These are phyloP conservation scores for Macrosteles quadrilineatus DNA, from an alignment of 1,140 invertebrate genomes.

Conservation along the genomic window DNA sequence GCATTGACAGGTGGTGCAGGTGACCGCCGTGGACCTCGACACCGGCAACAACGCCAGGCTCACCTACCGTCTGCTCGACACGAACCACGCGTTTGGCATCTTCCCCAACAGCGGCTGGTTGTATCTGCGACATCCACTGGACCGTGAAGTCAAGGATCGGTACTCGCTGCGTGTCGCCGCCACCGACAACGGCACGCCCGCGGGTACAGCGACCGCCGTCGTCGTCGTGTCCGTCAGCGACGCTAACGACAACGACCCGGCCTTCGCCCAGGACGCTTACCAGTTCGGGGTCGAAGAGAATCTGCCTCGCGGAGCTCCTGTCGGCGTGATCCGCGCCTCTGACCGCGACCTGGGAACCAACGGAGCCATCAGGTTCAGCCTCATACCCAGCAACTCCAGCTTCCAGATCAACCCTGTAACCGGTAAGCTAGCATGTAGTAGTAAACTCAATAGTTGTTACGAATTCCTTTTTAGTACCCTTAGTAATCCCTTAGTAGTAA, in stretches of 20 bases:
- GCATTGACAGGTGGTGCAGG: slow-evolving; percentile 70
- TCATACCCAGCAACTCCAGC: slow-evolving; percentile 79
- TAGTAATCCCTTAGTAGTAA: no score
- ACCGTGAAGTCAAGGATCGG: slow-evolving; percentile 74
- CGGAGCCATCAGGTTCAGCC: slow-evolving; percentile 75
- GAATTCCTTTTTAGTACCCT: no score
- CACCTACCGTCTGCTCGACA: slow-evolving; percentile 70
- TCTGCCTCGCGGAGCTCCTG: slow-evolving; percentile 68
- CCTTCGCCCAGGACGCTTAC: slow-evolving; percentile 72
- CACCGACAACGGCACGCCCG: slow-evolving; percentile 84
- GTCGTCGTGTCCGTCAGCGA: slow-evolving; percentile 82
- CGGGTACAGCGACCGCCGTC: slow-evolving; percentile 75
- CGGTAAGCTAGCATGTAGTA: no score
- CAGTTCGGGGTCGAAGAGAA: slow-evolving; percentile 88
- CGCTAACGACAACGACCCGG: slow-evolving; percentile 92
- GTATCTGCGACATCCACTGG: slow-evolving; percentile 73
- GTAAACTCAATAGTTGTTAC: no score
- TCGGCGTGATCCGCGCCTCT: slow-evolving; percentile 75
- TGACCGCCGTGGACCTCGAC: slow-evolving; percentile 86
- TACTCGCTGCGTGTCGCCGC: slow-evolving; percentile 82
- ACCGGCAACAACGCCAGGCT: slow-evolving; percentile 92
- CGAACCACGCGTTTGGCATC: slow-evolving; percentile 72
- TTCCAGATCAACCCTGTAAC: slow-evolving; percentile 81
- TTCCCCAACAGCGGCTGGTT: slow-evolving; percentile 87
- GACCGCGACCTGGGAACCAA: slow-evolving; percentile 86